phyloP scores from a whole-genome alignment of 2,888 invertebrate species.

The Oscheius sp. region DNA sequence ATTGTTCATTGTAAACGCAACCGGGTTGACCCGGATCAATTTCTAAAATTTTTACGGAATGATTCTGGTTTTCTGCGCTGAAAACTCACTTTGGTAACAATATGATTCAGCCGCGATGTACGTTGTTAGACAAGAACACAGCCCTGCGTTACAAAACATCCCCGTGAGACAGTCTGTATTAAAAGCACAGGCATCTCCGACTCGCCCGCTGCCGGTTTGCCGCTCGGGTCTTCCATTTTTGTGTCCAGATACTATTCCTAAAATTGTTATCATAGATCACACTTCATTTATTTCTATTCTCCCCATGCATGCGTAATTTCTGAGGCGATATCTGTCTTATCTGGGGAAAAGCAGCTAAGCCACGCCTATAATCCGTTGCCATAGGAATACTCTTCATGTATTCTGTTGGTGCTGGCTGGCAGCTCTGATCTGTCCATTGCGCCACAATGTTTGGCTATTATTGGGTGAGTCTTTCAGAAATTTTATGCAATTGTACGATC shows the following conservation, averaged over 20 bases:
- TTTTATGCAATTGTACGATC: background rate
- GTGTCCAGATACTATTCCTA: slow-evolving; percentile 12
- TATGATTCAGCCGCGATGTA: slow-evolving; percentile 64
- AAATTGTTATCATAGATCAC: background rate
- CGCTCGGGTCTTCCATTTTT: slow-evolving; percentile 40
- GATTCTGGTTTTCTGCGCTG: background rate
- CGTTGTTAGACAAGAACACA: slow-evolving; percentile 64
- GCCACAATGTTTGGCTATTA: background rate
- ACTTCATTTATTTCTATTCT: background rate
- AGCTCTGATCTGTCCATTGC: background rate
- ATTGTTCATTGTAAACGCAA: slow-evolving; percentile 64
- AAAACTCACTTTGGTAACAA: slow-evolving; percentile 59
- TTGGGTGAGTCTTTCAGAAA: background rate
- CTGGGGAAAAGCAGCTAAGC: too few relatives aligned
- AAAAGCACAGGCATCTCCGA: slow-evolving; percentile 64
- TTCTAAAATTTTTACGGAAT: slow-evolving; percentile 44
- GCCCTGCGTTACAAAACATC: slow-evolving; percentile 66
- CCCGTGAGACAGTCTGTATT: slow-evolving; percentile 65
- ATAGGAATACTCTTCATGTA: background rate
- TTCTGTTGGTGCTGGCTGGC: background rate
- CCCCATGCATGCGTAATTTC: background rate
- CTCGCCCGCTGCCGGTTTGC: slow-evolving; percentile 63
- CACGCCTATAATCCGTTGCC: slow-evolving; percentile 5
- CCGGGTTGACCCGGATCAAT: slow-evolving; percentile 67
- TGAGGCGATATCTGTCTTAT: background rate